Conservation (phyloP, 2,888 invertebrate species). For the Coenonympha arcania region DNA sequence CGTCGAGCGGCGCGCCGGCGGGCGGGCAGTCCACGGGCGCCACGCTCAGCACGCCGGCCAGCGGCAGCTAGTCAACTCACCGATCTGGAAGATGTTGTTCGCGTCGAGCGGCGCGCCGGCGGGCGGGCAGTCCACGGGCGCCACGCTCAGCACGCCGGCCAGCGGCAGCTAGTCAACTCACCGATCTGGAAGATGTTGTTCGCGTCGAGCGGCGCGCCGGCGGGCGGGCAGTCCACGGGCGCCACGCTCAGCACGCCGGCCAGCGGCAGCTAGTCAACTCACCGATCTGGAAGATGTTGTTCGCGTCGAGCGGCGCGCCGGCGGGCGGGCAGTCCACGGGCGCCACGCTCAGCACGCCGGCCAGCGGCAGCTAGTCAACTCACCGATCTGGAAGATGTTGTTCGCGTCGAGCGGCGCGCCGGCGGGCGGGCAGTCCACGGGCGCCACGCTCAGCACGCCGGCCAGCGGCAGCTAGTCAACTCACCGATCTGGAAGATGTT, state of each 20-base stretch:
- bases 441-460: conserved; percentile 89
- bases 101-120: conserved; percentile 81
- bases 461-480: conserved; percentile 84
- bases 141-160: conserved; percentile 88
- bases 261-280: conserved; percentile 81
- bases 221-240: conserved; percentile 70
- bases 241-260: conserved; percentile 90
- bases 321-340: conserved; percentile 70
- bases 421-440: conserved; percentile 67
- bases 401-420: conserved; percentile 84
- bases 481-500: conserved; percentile 87
- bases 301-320: conserved; percentile 83
- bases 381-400: conserved; percentile 88
- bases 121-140: conserved; percentile 73
- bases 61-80: conserved; percentile 79
- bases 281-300: conserved; percentile 89
- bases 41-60: conserved; percentile 89
- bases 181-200: conserved; percentile 91
- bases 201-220: conserved; percentile 81
- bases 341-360: conserved; percentile 89
- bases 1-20: conserved; percentile 79
- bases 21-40: conserved; percentile 76
- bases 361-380: conserved; percentile 82
- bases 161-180: conserved; percentile 82
- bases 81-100: conserved; percentile 91